Evolutionary conservation across 2,797 vertebrate species (phyloP), one percentile per base, ranked within the genome.

Genomic region (Sciurus vulgaris): DNA sequence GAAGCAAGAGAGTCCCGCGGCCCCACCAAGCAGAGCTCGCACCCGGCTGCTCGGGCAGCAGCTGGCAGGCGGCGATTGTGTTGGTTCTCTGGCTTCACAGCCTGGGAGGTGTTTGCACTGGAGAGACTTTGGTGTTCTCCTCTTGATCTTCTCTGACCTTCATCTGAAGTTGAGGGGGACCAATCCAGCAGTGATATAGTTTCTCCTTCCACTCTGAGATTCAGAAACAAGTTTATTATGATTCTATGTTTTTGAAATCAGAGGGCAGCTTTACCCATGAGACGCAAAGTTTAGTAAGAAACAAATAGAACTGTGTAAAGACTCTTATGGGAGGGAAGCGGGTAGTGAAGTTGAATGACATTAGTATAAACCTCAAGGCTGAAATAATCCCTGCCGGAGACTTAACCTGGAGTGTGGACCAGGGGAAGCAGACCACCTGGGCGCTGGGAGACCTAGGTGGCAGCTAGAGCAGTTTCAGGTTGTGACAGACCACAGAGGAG

Each of bases 401-500:
- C 24, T 11, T 26, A 5, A 1, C 10, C 91, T 38, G 77, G 56
- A 49, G 28, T 8, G 11, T 18, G 12, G 24, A 17, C n/a, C 15
- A 2, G 35, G 63, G 54, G 61, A 30, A 65, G 44, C 11, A 4
- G 51, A 3, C 7, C 22, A 2, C 33, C 7, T 0, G 30, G 61
- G 33, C 13, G 4, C 15, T 1, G 10, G 0, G 5, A 61, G 70
- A n/a, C 35, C 59, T 1, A 17, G 61, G 28, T 0, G 18, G 26
- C 44, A 4, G 76, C 20, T 0, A 33, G 49, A 84, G 65, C 65
- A 18, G 1, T 26, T 49, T 24, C 56, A 7, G 70, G 33, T 22
- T 4, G 20, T 0, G 0, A 26, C 0, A 65, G 78, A 63, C 17
- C 1, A 24, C 13, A 9, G 51, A 63, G 56, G 47, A 63, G 54